These are phyloP conservation scores for Todiramphus saurophagus DNA, from an alignment of 2,113 vertebrate genomes.

Conservation along the genomic window DNA sequence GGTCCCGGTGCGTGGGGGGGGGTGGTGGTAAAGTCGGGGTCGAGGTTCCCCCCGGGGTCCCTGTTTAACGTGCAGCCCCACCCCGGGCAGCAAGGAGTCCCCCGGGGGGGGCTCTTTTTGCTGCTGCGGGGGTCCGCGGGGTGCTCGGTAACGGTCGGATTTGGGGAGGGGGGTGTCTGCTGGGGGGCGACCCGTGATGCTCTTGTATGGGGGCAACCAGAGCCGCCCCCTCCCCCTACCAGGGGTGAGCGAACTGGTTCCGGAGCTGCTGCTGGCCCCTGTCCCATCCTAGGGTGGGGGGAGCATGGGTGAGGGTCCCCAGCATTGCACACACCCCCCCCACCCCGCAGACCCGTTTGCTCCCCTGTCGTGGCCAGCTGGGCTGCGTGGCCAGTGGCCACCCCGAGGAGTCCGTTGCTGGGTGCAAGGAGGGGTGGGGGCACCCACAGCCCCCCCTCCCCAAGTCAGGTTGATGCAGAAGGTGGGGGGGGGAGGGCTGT, in stretches of 20 bases:
- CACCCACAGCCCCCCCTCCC: background rate
- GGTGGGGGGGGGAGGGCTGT: background rate
- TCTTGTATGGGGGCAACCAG: background rate
- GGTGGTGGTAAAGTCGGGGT: background rate
- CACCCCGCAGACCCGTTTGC: background rate
- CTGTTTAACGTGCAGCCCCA: background rate
- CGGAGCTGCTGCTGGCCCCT: background rate
- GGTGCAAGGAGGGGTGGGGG: background rate
- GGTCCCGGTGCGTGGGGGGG: background rate
- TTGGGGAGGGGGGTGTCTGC: background rate
- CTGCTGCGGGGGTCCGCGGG: background rate
- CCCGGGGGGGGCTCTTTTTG: background rate
- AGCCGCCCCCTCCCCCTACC: background rate
- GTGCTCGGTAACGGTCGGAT: background rate
- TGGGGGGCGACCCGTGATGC: background rate
- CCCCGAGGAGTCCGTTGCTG: background rate
- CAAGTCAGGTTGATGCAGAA: background rate
- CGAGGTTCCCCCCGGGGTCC: background rate
- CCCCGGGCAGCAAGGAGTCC: no score
- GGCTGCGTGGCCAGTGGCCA: background rate
- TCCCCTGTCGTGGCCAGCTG: background rate
- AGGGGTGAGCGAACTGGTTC: no score
- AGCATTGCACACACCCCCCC: no score
- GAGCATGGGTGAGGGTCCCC: background rate
- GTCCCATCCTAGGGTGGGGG: background rate